Conservation (phyloP, 2,888 invertebrate genomes). For the Entomobrya multifasciata region DNA sequence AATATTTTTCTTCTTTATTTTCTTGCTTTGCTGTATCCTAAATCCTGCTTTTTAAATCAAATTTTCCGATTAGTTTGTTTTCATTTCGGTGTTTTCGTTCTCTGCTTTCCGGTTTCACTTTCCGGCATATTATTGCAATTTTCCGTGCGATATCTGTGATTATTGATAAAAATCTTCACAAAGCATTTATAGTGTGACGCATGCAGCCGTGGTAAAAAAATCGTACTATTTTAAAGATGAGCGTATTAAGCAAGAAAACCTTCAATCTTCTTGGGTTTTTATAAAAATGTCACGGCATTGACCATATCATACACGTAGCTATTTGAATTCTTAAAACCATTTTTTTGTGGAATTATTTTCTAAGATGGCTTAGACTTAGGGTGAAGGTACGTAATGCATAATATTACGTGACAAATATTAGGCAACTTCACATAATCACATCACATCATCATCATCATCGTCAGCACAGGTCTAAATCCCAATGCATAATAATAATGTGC, state of each 20-base stretch:
- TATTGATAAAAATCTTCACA: not conserved
- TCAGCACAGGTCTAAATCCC: slow-evolving; percentile 17
- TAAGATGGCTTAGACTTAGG: not conserved
- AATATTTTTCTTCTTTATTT: not conserved
- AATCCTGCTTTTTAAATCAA: too few relatives aligned
- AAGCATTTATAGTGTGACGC: not conserved
- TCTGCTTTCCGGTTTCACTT: not conserved
- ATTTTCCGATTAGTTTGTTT: not conserved
- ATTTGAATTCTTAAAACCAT: not conserved
- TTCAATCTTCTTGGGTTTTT: not conserved
- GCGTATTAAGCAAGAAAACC: slow-evolving; percentile 29
- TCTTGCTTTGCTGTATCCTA: not conserved
- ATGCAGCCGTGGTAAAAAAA: not conserved
- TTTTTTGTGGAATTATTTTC: not conserved
- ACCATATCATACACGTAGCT: slow-evolving; percentile 1
- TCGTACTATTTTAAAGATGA: not conserved
- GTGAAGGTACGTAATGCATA: not conserved
- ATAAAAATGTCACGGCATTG: slow-evolving; percentile 45
- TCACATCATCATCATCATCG: not conserved
- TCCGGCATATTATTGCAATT: not conserved
- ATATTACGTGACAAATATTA: slow-evolving; percentile 24
- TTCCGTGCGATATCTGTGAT: not conserved
- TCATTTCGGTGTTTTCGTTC: not conserved
- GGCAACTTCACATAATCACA: not conserved
- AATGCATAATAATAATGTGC: not conserved